Evolutionary conservation across 2,888 invertebrate genomes (phyloP).

Genomic region (Rotaria macrura): DNA sequence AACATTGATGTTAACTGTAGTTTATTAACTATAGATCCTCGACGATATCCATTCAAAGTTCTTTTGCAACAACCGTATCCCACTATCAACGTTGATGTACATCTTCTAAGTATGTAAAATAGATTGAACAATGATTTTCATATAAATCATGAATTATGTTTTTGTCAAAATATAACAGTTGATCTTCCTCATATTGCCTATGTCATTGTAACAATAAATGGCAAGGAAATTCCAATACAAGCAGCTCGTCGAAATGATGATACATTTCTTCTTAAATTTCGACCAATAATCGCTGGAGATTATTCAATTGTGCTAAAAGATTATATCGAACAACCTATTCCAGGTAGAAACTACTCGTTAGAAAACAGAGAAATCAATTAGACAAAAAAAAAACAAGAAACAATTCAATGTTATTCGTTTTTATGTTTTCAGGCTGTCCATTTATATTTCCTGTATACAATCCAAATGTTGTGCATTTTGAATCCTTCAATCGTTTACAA

Average conservation of each 20-base stretch:
- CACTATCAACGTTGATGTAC: neutral
- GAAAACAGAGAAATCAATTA: too few species aligned
- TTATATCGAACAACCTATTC: neutral
- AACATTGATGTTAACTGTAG: too few species aligned
- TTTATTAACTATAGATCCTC: neutral
- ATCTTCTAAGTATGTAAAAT: neutral
- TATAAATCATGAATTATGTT: neutral
- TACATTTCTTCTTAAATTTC: neutral
- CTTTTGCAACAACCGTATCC: neutral
- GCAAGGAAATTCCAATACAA: neutral
- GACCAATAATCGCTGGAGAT: neutral
- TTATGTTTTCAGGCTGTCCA: neutral
- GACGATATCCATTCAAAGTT: slow-evolving; percentile 9
- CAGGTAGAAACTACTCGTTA: too few species aligned
- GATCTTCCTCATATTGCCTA: neutral
- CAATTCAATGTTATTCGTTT: too few species aligned
- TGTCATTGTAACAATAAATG: neutral
- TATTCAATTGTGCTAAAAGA: neutral
- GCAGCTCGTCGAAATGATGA: neutral
- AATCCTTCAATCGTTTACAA: neutral
- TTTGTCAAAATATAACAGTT: neutral
- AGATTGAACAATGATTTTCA: too few species aligned
- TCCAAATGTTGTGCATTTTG: neutral
- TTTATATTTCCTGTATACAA: slow-evolving; percentile 8
- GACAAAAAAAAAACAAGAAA: too few species aligned